phyloP scores from a whole-genome alignment of 2,888 invertebrate genomes.

The Fragum fragum region DNA sequence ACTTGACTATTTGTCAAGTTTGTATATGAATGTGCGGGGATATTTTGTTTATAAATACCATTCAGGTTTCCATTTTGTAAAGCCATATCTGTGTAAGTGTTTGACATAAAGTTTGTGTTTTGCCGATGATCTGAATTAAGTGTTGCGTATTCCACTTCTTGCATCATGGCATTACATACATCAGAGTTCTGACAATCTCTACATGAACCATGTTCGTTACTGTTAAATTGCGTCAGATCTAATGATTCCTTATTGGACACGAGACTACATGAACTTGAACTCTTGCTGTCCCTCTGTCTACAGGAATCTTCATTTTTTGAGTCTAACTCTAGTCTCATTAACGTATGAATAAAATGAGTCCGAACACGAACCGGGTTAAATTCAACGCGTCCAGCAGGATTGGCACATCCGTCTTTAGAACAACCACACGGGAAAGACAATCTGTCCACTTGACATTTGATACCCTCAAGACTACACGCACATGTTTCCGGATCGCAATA shows the following conservation, averaged over 20 bases:
- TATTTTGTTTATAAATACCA: constrained; percentile 49
- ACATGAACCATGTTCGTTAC: constrained; percentile 85
- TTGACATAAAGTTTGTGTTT: constrained; percentile 47
- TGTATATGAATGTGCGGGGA: constrained; percentile 55
- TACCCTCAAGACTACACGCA: constrained; percentile 97
- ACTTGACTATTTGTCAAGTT: constrained; percentile 54
- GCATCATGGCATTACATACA: constrained; percentile 84
- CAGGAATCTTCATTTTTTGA: constrained; percentile 55
- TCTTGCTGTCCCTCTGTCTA: constrained; percentile 39
- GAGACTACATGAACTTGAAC: constrained; percentile 26
- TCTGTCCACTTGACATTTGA: constrained; percentile 99
- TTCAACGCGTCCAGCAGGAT: constrained; percentile 96
- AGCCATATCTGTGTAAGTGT: constrained; percentile 52
- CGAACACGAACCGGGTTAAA: constrained; percentile 98
- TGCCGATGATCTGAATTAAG: constrained; percentile 69
- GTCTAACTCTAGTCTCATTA: constrained; percentile 91
- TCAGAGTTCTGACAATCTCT: constrained; percentile 86
- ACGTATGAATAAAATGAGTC: constrained; percentile 98
- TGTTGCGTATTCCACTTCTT: constrained; percentile 81
- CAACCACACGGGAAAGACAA: constrained; percentile 99
- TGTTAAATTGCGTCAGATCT: constrained; percentile 83
- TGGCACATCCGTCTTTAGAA: constrained; percentile 96
- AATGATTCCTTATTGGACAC: constrained; percentile 87
- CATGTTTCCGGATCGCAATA: constrained; percentile 98
- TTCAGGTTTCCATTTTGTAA: constrained; percentile 46